Evolutionary conservation across 2,888 invertebrate species (phyloP).

Genomic region (Schrankia costaestrigalis): DNA sequence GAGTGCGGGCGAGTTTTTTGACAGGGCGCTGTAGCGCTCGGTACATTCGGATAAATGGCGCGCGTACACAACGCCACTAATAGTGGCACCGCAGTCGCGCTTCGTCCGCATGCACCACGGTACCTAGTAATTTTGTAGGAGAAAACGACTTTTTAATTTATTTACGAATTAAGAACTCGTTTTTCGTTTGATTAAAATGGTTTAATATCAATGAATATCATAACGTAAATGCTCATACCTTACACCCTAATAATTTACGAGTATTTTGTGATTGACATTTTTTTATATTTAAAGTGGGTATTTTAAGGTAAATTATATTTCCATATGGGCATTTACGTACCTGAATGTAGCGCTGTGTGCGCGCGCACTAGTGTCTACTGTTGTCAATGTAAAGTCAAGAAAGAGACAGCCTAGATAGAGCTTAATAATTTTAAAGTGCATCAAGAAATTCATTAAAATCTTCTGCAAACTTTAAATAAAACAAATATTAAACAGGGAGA

Average conservation of each 20-base stretch:
- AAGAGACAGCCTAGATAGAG: conserved; percentile 43
- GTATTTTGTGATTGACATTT: neutral
- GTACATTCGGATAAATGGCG: conserved; percentile 32
- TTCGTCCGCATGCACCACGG: conserved; percentile 39
- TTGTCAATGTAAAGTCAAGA: conserved; percentile 63
- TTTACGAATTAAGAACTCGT: conserved; percentile 18
- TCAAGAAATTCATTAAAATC: conserved; percentile 24
- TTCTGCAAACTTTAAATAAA: no score
- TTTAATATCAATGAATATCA: conserved; percentile 25
- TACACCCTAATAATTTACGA: neutral
- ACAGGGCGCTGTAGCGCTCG: conserved; percentile 31
- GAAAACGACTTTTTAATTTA: conserved; percentile 27
- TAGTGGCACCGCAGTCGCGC: conserved; percentile 37
- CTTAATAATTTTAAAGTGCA: conserved; percentile 22
- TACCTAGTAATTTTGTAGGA: conserved; percentile 32
- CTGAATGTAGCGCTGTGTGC: conserved; percentile 58
- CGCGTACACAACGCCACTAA: conserved; percentile 48
- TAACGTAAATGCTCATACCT: conserved; percentile 30
- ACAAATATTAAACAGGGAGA: no score
- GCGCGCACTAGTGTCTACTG: conserved; percentile 66
- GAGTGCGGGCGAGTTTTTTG: conserved; percentile 34
- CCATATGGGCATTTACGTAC: conserved; percentile 43
- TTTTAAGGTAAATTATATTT: conserved; percentile 4
- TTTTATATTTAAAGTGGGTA: conserved; percentile 3
- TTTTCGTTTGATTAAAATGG: conserved; percentile 24